Evolutionary conservation across 2,113 vertebrate species (phyloP).

Genomic region (Nansenia antarctica): DNA sequence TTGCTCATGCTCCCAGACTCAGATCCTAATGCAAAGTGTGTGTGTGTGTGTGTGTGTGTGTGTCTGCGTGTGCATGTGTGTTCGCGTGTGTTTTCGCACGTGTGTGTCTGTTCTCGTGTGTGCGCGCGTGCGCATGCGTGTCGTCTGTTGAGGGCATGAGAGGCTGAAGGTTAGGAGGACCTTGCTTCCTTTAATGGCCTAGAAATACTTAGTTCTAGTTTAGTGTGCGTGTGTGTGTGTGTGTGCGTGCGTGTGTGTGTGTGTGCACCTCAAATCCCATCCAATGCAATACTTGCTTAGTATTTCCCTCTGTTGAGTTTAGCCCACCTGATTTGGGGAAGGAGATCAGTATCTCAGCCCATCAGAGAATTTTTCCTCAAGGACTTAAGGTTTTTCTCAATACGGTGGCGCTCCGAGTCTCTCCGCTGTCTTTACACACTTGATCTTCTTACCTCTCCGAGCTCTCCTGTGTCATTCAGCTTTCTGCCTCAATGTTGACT

Average conservation of each 20-base stretch:
- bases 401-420: slow-evolving; percentile 2
- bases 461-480: slow-evolving; percentile 44
- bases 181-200: too few relatives aligned
- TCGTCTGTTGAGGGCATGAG: too few relatives aligned
- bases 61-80: not conserved
- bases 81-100: not conserved
- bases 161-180: too few relatives aligned
- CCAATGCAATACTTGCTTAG: slow-evolving; percentile 32
- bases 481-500: slow-evolving; percentile 41
- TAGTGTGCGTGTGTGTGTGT: not conserved
- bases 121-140: too few relatives aligned
- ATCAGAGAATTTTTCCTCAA: slow-evolving; percentile 49
- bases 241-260: slow-evolving; percentile 15
- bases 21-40: slow-evolving; percentile 27
- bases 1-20: slow-evolving; percentile 34
- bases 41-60: not conserved
- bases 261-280: slow-evolving; percentile 42
- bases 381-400: slow-evolving; percentile 29
- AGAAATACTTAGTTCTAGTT: too few relatives aligned
- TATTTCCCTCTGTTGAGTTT: slow-evolving; percentile 22
- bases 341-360: slow-evolving; percentile 38
- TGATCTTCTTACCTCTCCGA: slow-evolving; percentile 49
- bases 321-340: slow-evolving; percentile 46
- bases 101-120: slow-evolving; percentile 2
- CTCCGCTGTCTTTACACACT: slow-evolving; percentile 19